Base-by-base conservation (phyloP, 2,888 invertebrate species). In the Agrochola lychnidis region DNA sequence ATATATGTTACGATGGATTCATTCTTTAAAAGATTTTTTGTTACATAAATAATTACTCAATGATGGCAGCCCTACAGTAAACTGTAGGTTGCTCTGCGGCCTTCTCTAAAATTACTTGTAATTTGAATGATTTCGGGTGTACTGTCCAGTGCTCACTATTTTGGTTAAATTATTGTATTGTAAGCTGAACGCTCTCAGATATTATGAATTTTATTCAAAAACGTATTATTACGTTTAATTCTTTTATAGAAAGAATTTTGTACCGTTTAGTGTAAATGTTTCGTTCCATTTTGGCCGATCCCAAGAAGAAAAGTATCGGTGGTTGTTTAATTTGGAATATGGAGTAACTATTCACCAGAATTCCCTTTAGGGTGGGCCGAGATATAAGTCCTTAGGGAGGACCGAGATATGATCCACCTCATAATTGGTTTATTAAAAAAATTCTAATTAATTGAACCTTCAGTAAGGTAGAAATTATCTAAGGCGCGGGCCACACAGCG, bases 101-200 rank as follows among this genome's bases (percentile, higher is more conserved):
- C 64, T 80, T 73, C 72, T 74, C 72, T 73, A 78, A 87, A 88
- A 90, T 90, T 87, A 83, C 86, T 70, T 76, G 82, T 85, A 85
- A 88, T 89, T 87, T 84, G 64, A 80, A 79, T 84, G 78, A 84
- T 88, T 83, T 81, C 73, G 87, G 81, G 81, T 79, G 71, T 72
- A 71, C 53, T 72, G 88, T 85, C 78, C 84, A 83, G 78, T 67
- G 83, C 78, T 73, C 78, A 81, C 82, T 76, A 82, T 73, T 84
- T 78, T n/a, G 77, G 76, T 78, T 78, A 79, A 79, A 77, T 70
- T 70, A 81, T 88, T 87, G 75, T 81, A 70, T 53, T 73, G 53
- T 82, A 73, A 16, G 42, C 80, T 36, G 78, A 70, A 72, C 56
- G 70, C 51, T 68, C 66, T 73, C 68, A 10, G 63, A 68, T 67